Conservation (phyloP, 2,113 vertebrate genomes). For the Carlito syrichta region DNA sequence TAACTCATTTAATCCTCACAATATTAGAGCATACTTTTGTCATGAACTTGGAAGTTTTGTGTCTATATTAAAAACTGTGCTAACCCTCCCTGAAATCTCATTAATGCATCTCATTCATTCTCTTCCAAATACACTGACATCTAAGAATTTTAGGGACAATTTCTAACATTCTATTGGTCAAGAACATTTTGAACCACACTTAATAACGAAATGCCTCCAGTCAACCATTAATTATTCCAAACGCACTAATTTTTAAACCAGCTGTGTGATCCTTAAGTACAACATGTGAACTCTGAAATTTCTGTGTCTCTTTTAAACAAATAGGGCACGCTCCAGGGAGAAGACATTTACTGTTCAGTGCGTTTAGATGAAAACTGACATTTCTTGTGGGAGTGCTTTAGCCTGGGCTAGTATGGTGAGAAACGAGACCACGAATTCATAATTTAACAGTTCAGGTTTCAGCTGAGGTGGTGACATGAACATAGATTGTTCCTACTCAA, state of each 20-base stretch:
- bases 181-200: conserved; percentile 13
- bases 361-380: conserved; percentile 46
- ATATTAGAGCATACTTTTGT: not conserved
- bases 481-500: conserved; percentile 33
- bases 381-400: conserved; percentile 61
- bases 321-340: conserved; percentile 37
- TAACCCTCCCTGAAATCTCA: not conserved
- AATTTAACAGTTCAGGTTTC: conserved; percentile 61
- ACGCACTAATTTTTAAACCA: conserved; percentile 60
- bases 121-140: conserved; percentile 5
- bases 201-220: conserved; percentile 56
- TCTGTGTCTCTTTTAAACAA: conserved; percentile 44
- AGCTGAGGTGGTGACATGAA: conserved; percentile 60
- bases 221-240: conserved; percentile 60
- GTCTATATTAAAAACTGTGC: not conserved
- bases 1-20: not conserved
- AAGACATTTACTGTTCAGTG: conserved; percentile 53
- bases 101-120: not conserved
- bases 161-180: not conserved
- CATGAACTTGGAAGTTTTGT: not conserved
- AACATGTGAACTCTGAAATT: conserved; percentile 59
- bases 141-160: conserved; percentile 4
- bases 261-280: conserved; percentile 21
- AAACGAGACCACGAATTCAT: conserved; percentile 72
- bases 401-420: conserved; percentile 3